These are phyloP conservation scores for Beaufortia kweichowensis DNA, from an alignment of 2,113 vertebrate species.

Conservation along the genomic window DNA sequence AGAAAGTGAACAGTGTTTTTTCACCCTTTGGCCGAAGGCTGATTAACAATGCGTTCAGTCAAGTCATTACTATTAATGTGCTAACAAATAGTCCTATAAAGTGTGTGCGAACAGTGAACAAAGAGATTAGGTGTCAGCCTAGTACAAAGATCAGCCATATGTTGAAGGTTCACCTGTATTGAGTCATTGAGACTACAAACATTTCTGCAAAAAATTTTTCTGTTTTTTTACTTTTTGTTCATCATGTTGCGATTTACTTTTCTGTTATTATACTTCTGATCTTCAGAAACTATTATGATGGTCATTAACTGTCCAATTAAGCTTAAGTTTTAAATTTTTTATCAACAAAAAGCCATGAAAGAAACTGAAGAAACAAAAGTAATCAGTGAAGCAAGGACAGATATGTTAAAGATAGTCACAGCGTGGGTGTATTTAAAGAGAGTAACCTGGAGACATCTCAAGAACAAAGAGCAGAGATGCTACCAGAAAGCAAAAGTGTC, in stretches of 20 bases:
- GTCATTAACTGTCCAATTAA: too few relatives aligned
- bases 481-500: neutral
- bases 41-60: neutral
- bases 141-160: slow-evolving; percentile 6
- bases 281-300: too few relatives aligned
- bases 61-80: slow-evolving; percentile 32
- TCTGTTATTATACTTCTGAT: too few relatives aligned
- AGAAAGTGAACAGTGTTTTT: neutral
- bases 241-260: too few relatives aligned
- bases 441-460: neutral
- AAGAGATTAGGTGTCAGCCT: neutral
- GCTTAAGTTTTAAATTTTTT: too few relatives aligned
- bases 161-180: neutral
- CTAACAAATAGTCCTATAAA: slow-evolving; percentile 1
- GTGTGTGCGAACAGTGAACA: neutral
- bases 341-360: too few relatives aligned
- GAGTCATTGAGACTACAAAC: neutral
- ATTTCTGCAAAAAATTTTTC: too few relatives aligned
- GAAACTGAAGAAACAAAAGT: neutral
- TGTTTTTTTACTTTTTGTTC: too few relatives aligned
- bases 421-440: neutral
- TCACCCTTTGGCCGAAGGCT: neutral
- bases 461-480: slow-evolving; percentile 4
- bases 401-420: neutral
- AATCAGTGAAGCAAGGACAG: neutral